These are phyloP conservation scores for Rhagologus leucostigma DNA, from an alignment of 2,113 vertebrate genomes.

Conservation along the genomic window DNA sequence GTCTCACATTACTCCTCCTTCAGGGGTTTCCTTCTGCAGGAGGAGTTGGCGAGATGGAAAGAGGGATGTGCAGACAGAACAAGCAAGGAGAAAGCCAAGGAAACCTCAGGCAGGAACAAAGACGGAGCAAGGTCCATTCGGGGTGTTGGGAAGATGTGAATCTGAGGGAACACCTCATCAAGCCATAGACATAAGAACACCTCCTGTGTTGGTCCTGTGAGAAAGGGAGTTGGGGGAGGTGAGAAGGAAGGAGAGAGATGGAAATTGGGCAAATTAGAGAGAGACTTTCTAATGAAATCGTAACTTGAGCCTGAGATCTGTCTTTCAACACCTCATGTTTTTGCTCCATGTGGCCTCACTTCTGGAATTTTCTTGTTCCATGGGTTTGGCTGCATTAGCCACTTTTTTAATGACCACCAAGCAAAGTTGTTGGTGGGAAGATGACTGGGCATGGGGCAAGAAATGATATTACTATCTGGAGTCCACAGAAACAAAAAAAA, in stretches of 20 bases:
- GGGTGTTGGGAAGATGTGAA: neutral
- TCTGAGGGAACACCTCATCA: constrained; percentile 10
- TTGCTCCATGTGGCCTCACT: constrained; percentile 31
- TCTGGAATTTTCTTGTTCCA: constrained; percentile 40
- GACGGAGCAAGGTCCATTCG: neutral
- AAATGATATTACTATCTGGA: neutral
- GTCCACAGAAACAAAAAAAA: neutral
- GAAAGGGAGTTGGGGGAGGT: neutral
- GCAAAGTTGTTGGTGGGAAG: neutral
- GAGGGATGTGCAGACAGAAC: neutral
- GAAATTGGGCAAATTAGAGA: constrained; percentile 28
- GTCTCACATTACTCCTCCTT: neutral
- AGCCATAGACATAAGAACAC: neutral
- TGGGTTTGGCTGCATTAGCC: constrained; percentile 5
- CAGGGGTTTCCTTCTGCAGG: constrained; percentile 22
- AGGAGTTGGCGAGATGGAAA: neutral
- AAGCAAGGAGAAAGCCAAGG: neutral
- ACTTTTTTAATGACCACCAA: neutral
- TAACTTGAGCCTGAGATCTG: constrained; percentile 33
- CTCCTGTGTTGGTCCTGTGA: neutral
- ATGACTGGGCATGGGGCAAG: neutral
- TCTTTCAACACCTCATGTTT: constrained; percentile 66
- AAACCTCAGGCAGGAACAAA: neutral
- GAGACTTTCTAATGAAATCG: neutral
- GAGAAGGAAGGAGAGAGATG: neutral